Evolutionary conservation across 2,888 invertebrate species (phyloP).

Genomic region (Mythimna albipuncta): DNA sequence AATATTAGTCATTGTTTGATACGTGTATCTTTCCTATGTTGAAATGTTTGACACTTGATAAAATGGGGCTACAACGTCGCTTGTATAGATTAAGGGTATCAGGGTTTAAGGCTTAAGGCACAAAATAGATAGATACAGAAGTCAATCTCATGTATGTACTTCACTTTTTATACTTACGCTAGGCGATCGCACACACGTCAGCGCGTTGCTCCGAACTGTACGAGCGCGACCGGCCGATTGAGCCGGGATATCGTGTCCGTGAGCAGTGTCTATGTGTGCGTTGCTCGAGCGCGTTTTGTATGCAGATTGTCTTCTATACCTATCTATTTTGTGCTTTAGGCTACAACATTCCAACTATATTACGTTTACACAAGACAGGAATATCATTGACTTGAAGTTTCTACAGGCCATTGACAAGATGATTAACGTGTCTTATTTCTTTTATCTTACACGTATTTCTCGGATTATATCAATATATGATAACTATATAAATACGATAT

Average conservation of each 20-base stretch:
- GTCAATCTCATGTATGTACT: too few species aligned
- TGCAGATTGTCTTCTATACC: too few species aligned
- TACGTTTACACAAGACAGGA: neutral
- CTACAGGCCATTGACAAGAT: neutral
- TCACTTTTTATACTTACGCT: too few species aligned
- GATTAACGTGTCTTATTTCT: neutral
- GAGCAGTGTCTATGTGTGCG: too few species aligned
- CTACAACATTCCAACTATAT: conserved; percentile 12
- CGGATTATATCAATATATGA: neutral
- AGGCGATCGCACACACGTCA: too few species aligned
- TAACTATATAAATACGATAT: neutral
- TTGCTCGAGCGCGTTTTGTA: too few species aligned
- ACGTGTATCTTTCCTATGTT: conserved; percentile 24
- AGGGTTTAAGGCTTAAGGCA: conserved; percentile 16
- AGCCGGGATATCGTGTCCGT: too few species aligned
- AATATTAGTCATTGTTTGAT: conserved; percentile 26
- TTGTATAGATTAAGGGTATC: conserved; percentile 7
- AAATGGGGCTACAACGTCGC: conserved; percentile 8
- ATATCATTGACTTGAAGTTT: neutral
- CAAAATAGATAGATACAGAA: too few species aligned
- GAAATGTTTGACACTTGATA: conserved; percentile 43
- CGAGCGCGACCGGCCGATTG: too few species aligned
- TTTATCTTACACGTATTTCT: neutral
- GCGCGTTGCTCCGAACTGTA: too few species aligned
- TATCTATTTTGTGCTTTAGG: neutral